Percentiles rank a stretch among this genome's conserved stretches.
These are phyloP conservation scores for Formica exsecta DNA, from an alignment of 1,140 invertebrate species.

Conservation along the genomic window DNA sequence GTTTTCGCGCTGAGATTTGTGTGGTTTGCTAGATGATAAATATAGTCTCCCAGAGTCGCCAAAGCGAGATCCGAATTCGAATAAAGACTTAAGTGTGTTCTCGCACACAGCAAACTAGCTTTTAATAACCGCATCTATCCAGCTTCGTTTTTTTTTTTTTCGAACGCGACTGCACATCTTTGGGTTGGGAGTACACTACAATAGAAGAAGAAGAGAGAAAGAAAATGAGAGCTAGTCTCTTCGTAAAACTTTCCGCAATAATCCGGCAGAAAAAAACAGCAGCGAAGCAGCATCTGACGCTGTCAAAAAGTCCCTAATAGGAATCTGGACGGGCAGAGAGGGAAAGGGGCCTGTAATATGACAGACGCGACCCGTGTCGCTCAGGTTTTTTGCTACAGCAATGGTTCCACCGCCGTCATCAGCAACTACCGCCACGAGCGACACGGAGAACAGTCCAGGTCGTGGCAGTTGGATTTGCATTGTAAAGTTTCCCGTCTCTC, in stretches of 20 bases:
- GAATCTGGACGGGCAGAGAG: constrained; percentile 11
- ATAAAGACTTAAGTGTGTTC: background rate
- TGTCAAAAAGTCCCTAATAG: constrained; percentile 73
- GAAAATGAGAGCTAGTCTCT: constrained; percentile 4
- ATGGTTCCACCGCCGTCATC: constrained; percentile 42
- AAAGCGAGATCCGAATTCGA: constrained; percentile 11
- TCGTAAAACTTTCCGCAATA: constrained; percentile 73
- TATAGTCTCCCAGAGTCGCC: constrained; percentile 2
- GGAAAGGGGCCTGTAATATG: constrained; percentile 35
- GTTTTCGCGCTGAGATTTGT: constrained; percentile 10
- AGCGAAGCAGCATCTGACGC: constrained; percentile 68
- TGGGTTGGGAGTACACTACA: background rate
- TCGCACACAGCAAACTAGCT: background rate
- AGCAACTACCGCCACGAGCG: constrained; percentile 58
- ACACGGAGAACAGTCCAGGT: constrained; percentile 44
- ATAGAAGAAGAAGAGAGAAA: background rate
- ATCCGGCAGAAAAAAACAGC: constrained; percentile 68
- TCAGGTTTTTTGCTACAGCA: constrained; percentile 34
- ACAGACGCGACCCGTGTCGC: constrained; percentile 29
- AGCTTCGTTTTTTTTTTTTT: background rate
- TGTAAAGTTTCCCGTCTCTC: constrained; percentile 70
- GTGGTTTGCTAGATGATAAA: constrained; percentile 21
- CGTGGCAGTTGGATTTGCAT: constrained; percentile 71
- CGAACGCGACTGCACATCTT: background rate
- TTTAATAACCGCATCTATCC: constrained; percentile 22